A percentile compares a stretch with the other conserved stretches of the same genome.
Evolutionary conservation across 1,140 invertebrate genomes (phyloP).

Genomic region (Zaprionus lachaisei): DNA sequence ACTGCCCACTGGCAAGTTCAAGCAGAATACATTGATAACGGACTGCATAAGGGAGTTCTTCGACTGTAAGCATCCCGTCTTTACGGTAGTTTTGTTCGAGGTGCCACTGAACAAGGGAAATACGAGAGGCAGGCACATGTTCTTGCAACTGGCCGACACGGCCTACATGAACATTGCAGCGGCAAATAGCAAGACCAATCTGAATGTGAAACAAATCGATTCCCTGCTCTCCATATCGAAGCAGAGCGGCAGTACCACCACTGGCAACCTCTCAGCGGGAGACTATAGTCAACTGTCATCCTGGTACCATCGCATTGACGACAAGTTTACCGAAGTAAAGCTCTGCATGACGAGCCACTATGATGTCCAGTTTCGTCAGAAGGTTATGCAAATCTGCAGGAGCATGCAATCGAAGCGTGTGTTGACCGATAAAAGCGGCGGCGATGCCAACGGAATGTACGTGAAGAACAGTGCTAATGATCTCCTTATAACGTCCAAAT

Average conservation of each 20-base stretch:
- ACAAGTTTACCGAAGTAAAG: slow-evolving; percentile 51
- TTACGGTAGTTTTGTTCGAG: slow-evolving; percentile 61
- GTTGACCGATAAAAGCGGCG: slow-evolving; percentile 43
- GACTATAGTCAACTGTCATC: slow-evolving; percentile 51
- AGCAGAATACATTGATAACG: slow-evolving; percentile 37
- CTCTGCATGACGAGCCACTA: slow-evolving; percentile 54
- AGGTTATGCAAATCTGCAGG: slow-evolving; percentile 40
- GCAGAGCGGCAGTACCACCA: not conserved
- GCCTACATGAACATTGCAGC: slow-evolving; percentile 35
- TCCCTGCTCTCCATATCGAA: not conserved
- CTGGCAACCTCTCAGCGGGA: slow-evolving; percentile 32
- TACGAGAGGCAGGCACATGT: slow-evolving; percentile 35
- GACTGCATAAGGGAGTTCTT: slow-evolving; percentile 72
- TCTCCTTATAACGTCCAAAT: not conserved
- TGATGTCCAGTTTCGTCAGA: slow-evolving; percentile 43
- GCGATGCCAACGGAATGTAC: slow-evolving; percentile 33
- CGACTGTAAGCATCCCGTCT: slow-evolving; percentile 27
- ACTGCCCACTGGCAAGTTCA: slow-evolving; percentile 24
- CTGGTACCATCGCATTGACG: slow-evolving; percentile 69
- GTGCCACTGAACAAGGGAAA: slow-evolving; percentile 45
- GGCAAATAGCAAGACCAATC: not conserved
- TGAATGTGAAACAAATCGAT: not conserved
- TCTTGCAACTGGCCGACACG: slow-evolving; percentile 55
- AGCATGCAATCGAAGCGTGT: slow-evolving; percentile 36
- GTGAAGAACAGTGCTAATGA: not conserved